Conservation (phyloP, 1,140 invertebrate genomes). For the Hestina assimilis region DNA sequence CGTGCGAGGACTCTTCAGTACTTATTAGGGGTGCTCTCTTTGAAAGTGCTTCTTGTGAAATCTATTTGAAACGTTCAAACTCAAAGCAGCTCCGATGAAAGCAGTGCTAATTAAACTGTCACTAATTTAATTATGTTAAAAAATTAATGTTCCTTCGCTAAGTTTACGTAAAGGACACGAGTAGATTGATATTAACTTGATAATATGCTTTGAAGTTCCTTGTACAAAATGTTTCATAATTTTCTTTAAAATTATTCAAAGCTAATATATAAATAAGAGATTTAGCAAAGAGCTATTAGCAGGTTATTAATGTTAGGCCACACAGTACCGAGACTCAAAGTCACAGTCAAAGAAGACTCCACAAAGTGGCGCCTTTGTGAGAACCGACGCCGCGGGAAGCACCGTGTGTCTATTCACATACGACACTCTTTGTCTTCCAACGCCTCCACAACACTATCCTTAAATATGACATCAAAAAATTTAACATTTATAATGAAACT, state of each 20-base stretch:
- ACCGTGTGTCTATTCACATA: conserved; percentile 43
- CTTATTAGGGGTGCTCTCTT: conserved; percentile 78
- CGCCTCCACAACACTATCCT: conserved; percentile 45
- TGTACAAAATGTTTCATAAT: not conserved
- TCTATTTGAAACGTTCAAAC: conserved; percentile 77
- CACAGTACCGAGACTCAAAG: conserved; percentile 60
- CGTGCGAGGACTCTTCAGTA: conserved; percentile 78
- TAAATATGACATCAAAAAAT: too few relatives aligned
- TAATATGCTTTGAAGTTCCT: conserved; percentile 16
- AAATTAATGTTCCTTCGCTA: conserved; percentile 44
- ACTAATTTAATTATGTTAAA: conserved; percentile 75
- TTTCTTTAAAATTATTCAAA: conserved; percentile 1
- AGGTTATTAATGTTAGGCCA: conserved; percentile 70
- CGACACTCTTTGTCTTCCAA: conserved; percentile 60
- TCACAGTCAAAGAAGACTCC: conserved; percentile 67
- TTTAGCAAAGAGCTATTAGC: conserved; percentile 49
- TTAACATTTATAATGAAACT: too few relatives aligned
- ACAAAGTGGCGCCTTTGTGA: conserved; percentile 69
- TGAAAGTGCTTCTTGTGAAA: conserved; percentile 76
- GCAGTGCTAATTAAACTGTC: conserved; percentile 76
- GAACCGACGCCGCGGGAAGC: conserved; percentile 47
- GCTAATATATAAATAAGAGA: conserved; percentile 23
- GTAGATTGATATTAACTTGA: conserved; percentile 18
- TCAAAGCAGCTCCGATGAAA: conserved; percentile 72
- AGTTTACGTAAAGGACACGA: conserved; percentile 19